These are phyloP conservation scores for Cantharis lateralis DNA, from an alignment of 2,888 invertebrate species.

Conservation along the genomic window DNA sequence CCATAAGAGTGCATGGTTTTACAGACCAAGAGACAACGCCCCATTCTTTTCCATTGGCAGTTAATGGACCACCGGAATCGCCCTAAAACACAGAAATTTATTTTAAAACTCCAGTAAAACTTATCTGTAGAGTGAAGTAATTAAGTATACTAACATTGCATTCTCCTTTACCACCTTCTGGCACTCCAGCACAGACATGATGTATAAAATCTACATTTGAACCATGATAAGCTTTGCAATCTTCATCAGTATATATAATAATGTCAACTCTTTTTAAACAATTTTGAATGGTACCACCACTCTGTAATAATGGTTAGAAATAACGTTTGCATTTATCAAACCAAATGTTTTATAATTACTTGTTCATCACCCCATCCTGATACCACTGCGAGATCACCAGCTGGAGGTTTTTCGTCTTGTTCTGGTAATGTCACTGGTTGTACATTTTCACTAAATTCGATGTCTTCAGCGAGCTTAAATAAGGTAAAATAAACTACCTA, in stretches of 20 bases:
- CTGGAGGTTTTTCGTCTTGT: constrained; percentile 28
- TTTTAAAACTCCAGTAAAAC: neutral
- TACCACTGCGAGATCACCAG: neutral
- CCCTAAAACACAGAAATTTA: neutral
- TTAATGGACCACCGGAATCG: constrained; percentile 55
- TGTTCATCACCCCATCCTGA: neutral
- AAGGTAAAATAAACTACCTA: neutral
- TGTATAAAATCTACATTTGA: neutral
- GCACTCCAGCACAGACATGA: constrained; percentile 53
- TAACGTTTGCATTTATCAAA: neutral
- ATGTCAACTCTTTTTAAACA: constrained; percentile 52
- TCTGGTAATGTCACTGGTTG: constrained; percentile 33
- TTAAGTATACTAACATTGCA: constrained; percentile 49
- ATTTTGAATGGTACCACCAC: constrained; percentile 47
- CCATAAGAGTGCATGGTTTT: constrained; percentile 55
- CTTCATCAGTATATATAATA: constrained; percentile 46
- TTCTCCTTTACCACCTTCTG: constrained; percentile 35
- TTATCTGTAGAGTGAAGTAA: neutral
- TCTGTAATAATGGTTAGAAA: neutral
- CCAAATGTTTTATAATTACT: neutral
- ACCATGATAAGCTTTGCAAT: constrained; percentile 5
- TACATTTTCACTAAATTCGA: constrained; percentile 28
- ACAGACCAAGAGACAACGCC: constrained; percentile 57
- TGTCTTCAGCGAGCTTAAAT: constrained; percentile 36
- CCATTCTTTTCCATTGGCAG: constrained; percentile 48